Evolutionary conservation across 2,888 invertebrate species (phyloP), one percentile per base, ranked within the genome.

Genomic region (Eueremaeus valkanovi): DNA sequence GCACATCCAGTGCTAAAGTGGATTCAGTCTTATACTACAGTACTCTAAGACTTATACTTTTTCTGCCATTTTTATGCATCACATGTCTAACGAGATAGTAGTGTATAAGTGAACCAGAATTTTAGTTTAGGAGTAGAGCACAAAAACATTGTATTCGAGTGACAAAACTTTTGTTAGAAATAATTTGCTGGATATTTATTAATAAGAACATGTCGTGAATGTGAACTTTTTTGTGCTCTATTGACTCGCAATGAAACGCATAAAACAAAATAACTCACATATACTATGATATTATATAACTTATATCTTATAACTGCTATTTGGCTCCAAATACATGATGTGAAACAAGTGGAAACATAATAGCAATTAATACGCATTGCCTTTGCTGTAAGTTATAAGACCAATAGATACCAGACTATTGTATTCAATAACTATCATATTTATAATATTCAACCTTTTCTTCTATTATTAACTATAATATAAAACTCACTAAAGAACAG

Each of bases 321-420:
- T 55, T 21, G 21, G 55, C 21, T 3, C n/a, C 2, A 21, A 61
- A 61, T 61, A 29, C 58, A 61, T 58, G 29, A 58, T 66, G 21
- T 36, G 66, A 66, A 66, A 66, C 36, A 36, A 66, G 66, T 66
- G 66, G 31, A 66, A 66, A 33, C 36, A 66, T 21, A 66, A 66
- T 36, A 66, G 61, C 66, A 66, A 66, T 66, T 36, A 66, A 66
- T 66, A 36, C 40, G 11, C 40, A 40, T n/a, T 51, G 18, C 3
- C 8, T 16, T 45, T 16, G 6, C 45, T 45, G 16, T 51, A n/a
- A 21, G 3, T 40, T 5, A 40, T 40, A 40, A 51, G 21, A 51
- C 51, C 51, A 51, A 51, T 51, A 51, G 16, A 11, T 6, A 45
- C 45, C 9, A 45, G 45, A 13, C 8, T 3, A 45, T 45, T 36